phyloP scores from a whole-genome alignment of 2,888 invertebrate genomes.

The Patella pellucida region DNA sequence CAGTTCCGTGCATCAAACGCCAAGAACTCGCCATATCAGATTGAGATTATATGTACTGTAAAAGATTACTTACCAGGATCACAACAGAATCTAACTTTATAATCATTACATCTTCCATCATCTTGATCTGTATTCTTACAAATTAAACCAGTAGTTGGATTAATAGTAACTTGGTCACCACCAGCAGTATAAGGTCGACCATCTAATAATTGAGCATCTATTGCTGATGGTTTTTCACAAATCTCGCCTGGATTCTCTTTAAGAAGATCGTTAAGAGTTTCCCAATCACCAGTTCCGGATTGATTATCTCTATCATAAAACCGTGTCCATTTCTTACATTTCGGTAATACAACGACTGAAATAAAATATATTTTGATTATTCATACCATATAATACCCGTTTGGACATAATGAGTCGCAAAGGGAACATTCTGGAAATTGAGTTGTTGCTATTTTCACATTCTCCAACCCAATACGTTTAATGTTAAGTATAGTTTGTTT shows the following conservation, averaged over 20 bases:
- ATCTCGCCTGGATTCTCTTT: not conserved
- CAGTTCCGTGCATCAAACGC: too few species aligned
- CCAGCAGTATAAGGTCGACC: not conserved
- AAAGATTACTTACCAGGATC: too few species aligned
- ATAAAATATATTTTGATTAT: too few species aligned
- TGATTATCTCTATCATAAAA: not conserved
- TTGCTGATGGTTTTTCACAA: not conserved
- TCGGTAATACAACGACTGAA: too few species aligned
- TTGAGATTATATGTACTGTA: too few species aligned
- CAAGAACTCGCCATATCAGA: too few species aligned
- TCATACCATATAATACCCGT: too few species aligned
- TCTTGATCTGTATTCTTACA: not conserved
- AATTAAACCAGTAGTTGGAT: not conserved
- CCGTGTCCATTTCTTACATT: not conserved
- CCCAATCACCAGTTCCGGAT: not conserved
- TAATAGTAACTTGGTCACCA: not conserved
- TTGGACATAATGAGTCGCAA: too few species aligned
- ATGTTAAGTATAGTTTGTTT: too few species aligned
- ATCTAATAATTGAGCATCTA: not conserved
- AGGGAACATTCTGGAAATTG: too few species aligned
- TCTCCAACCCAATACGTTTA: too few species aligned
- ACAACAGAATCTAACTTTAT: constrained; percentile 10
- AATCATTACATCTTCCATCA: not conserved
- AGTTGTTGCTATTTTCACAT: too few species aligned
- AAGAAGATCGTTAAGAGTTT: not conserved